Evolutionary conservation across 2,113 vertebrate genomes (phyloP).

Genomic region (Falcunculus frontatus): DNA sequence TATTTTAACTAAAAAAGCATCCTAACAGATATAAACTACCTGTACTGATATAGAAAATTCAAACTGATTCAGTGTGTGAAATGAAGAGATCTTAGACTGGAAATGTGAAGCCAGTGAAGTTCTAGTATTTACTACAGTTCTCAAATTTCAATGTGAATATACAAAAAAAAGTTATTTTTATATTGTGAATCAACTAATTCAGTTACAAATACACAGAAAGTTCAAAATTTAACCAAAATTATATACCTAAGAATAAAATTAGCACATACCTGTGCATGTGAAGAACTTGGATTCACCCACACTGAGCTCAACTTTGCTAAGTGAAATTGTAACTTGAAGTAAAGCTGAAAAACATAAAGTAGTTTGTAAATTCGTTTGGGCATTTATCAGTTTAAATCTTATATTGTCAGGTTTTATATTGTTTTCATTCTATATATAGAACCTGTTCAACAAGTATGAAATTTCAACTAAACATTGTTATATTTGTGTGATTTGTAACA

Average conservation of each 20-base stretch:
- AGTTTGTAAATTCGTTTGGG: neutral
- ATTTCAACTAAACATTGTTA: neutral
- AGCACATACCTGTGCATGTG: conserved; percentile 90
- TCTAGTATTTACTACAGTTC: neutral
- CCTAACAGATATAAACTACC: neutral
- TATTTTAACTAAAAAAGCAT: neutral
- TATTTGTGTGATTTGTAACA: no score
- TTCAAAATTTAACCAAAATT: neutral
- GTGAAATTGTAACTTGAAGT: conserved; percentile 96
- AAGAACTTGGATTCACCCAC: conserved; percentile 99
- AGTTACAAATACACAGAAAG: neutral
- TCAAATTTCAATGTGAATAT: neutral
- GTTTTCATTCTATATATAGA: neutral
- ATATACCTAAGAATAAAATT: neutral
- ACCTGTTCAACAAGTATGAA: neutral
- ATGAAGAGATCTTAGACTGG: neutral
- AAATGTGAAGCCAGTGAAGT: neutral
- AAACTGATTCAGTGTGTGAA: neutral
- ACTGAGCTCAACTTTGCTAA: conserved; percentile 97
- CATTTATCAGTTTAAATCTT: neutral
- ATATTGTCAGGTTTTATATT: neutral
- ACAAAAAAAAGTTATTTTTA: neutral
- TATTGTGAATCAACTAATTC: neutral
- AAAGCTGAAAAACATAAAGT: conserved; percentile 78
- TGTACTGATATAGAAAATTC: neutral